Evolutionary conservation across 2,797 vertebrate genomes (phyloP), one percentile per base, ranked within the genome.

Genomic region (Scomberomorus guttatus): DNA sequence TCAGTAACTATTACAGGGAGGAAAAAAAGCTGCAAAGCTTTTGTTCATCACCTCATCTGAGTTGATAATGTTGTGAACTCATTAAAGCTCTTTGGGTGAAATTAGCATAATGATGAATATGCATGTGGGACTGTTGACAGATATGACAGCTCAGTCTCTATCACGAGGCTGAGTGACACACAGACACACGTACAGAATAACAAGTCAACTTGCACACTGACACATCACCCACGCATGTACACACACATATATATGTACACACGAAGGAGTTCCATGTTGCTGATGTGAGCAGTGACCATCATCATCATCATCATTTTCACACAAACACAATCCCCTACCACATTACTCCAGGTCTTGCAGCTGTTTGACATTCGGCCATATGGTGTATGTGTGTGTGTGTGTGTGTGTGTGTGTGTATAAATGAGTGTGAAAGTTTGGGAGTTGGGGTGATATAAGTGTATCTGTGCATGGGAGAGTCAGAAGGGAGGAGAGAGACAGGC

Each of bases 51-150:
- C 83, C 77, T 88, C 76, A 42, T 81, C 74, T 11, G 82, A 86
- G 82, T 75, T 72, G 82, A 83, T 89, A 85, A 89, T 65, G 72
- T 59, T 83, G 84, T 65, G 74, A 93, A 89, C 61, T 89, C 83
- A 89, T 90, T 87, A 86, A 83, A 86, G 87, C 81, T 50, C 77
- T 72, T 62, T 17, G 50, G 72, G 25, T 27, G 62, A 50, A 80
- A 90, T 91, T 72, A 80, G 75, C 83, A 88, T 80, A 70, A 77
- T 4, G 68, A 92, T 93, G 89, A 93, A 93, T 93, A 92, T 93
- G 83, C 90, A 93, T 87, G 87, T 18, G 9, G 77, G 80, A 84
- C 65, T 79, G 90, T 81, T 81, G 84, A 87, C 84, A 87, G 87
- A 89, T 76, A 88, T 81, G 90, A 89, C 91, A 91, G 87, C 89